Base-by-base conservation (phyloP, 2,113 vertebrate genomes). In the Campylomormyrus tamandua region DNA sequence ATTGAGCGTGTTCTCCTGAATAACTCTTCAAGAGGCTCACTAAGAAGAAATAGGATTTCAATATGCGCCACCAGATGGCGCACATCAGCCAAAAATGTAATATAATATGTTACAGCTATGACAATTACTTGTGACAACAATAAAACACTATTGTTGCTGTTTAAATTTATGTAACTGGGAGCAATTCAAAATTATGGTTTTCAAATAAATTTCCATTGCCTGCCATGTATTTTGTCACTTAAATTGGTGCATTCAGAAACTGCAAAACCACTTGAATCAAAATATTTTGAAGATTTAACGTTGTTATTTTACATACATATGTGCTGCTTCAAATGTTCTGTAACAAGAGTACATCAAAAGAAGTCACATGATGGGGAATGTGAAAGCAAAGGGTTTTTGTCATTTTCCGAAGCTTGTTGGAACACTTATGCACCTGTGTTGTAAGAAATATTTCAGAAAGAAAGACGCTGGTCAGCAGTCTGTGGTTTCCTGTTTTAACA, bases 21-120 rank as follows among this genome's bases (percentile, higher is more conserved):
- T 77, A 5, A 13, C 27, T 17, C 31, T 24, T 84, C 49, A 27
- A 27, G 35, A 21, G 49, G 9, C 15, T 53, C 8, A 35, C 15
- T 53, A 39, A 35, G n/a, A 50, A 87, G 15, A 87, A 53, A n/a
- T 39, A 56, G 15, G 7, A 39, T 88, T 88, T 39, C 53, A 58
- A 42, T 15, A 88, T 56, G 39, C 31, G 10, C 53, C 87, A 88
- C 53, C 87, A 88, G 87, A 19, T 88, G 87, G 87, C 87, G 35
- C 17, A 45, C 31, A 6, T 42, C 50, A 88, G 42, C 27, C 15
- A 19, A 45, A 48, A 84, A 46, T 27, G n/a, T 39, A 35, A 80
- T 80, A 42, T 1, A 1, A 42, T 24, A 48, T 84, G 48, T 15
- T 3, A 48, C 39, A 46, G 9, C 19, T 46, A 84, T 24, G 3